A percentile compares a stretch with the other conserved stretches of the same genome.
Conservation (phyloP, 2,888 invertebrate genomes). For the Nesidiocoris tenuis region DNA sequence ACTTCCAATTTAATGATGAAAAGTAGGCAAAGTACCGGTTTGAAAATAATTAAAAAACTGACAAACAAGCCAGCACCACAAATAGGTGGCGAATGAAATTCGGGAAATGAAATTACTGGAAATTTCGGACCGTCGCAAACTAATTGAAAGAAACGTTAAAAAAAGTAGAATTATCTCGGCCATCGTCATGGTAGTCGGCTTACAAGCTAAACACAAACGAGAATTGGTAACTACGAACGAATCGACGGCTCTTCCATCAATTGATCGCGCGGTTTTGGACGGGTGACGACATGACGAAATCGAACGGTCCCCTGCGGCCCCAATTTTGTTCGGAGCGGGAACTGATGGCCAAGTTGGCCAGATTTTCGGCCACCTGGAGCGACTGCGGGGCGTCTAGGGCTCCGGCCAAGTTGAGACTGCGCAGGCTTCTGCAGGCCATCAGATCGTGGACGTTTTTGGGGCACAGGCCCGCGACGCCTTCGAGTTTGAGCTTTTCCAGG, state of each 20-base stretch:
- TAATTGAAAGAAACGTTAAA: no score
- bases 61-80: no score
- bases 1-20: no score
- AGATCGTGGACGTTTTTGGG: slow-evolving; percentile 16
- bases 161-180: no score
- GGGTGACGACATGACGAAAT: background rate
- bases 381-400: slow-evolving; percentile 7
- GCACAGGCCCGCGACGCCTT: slow-evolving; percentile 17
- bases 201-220: background rate
- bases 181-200: background rate
- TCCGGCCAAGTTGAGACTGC: slow-evolving; percentile 15
- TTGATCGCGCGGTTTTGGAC: slow-evolving; percentile 4
- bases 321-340: slow-evolving; percentile 27
- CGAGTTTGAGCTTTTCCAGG: slow-evolving; percentile 26
- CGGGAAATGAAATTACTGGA: no score
- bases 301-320: slow-evolving; percentile 25
- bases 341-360: slow-evolving; percentile 26
- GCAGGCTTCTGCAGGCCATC: background rate
- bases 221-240: background rate
- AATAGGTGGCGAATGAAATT: no score
- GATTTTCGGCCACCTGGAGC: slow-evolving; percentile 22
- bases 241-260: background rate
- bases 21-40: no score
- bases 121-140: no score
- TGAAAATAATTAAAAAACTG: no score